Evolutionary conservation across 1,140 invertebrate genomes (phyloP).

Genomic region (Nasonia vitripennis): DNA sequence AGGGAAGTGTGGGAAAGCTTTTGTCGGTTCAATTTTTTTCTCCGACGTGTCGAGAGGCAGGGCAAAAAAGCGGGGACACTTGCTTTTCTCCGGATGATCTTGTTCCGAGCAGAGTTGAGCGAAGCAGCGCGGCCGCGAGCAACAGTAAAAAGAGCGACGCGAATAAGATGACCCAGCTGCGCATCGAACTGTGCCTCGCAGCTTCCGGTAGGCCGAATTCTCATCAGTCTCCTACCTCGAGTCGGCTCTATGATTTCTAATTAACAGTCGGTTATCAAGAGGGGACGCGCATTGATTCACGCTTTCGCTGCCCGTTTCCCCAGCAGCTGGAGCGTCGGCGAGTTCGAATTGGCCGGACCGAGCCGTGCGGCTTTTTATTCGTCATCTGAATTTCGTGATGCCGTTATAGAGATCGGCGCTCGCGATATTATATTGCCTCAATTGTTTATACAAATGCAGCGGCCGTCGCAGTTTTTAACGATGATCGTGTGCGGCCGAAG

Average conservation of each 20-base stretch:
- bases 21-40: constrained; percentile 29
- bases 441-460: constrained; percentile 28
- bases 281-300: neutral
- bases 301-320: neutral
- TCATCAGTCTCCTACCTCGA: constrained; percentile 25
- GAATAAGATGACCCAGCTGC: constrained; percentile 64
- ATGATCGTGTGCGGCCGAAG: neutral
- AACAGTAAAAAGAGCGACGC: constrained; percentile 52
- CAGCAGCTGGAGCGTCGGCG: too few relatives aligned
- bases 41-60: constrained; percentile 1
- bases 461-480: neutral
- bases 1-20: constrained; percentile 48
- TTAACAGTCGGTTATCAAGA: constrained; percentile 18
- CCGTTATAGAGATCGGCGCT: too few relatives aligned
- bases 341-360: too few relatives aligned
- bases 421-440: too few relatives aligned
- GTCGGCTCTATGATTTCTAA: neutral
- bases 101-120: constrained; percentile 38
- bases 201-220: constrained; percentile 41
- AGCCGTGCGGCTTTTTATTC: too few relatives aligned
- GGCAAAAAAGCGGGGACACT: constrained; percentile 25
- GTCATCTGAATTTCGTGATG: too few relatives aligned
- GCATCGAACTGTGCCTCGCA: constrained; percentile 55
- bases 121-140: neutral
- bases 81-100: constrained; percentile 52